Evolutionary conservation across 2,888 invertebrate genomes (phyloP), one percentile per base, ranked within the genome.

Genomic region (Drosophila yooni): DNA sequence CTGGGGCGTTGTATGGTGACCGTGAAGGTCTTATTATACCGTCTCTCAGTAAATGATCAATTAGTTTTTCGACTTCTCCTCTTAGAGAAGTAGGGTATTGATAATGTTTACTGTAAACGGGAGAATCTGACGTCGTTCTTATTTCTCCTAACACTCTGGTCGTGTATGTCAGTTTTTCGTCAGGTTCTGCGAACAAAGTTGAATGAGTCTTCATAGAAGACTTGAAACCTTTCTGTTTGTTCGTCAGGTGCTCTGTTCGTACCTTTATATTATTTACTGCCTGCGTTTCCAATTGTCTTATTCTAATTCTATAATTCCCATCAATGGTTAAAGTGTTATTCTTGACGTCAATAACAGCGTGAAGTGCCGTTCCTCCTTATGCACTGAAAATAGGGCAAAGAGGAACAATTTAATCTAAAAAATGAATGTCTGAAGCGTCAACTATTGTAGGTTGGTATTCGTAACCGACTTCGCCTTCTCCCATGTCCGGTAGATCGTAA

Each of bases 1-100:
- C 34, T 1, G 46, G 62, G 6, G 53, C n/a, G 3, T 62, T 53
- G 11, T 48, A 54, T 1, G 62, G 34, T 33, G 54, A 62, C 36
- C 46, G 46, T 48, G 48, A 62, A 46, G 53, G 34, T 62, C 43
- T 53, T 33, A 54, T 54, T 15, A 48, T 54, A 29, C 46, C 62
- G 11, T 54, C 36, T n/a, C 13, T 1, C 8, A 62, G 27, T 46
- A 54, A 2, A 5, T 46, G 6, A 1, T 63, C 7, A 0, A 50
- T n/a, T 18, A 57, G 18, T 7, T 50, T 50, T 13, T 63, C 38
- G 2, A 56, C 38, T 29, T 62, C 54, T 15, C 21, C 2, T 36
- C 15, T 53, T 15, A 62, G 4, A 3, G 62, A 62, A 4, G 46
- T 29, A 1, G 62, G 63, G 38, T 63, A 56, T 0, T 18, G 38